Evolutionary conservation across 2,888 invertebrate genomes (phyloP).

Genomic region (Heliconius ethilla): DNA sequence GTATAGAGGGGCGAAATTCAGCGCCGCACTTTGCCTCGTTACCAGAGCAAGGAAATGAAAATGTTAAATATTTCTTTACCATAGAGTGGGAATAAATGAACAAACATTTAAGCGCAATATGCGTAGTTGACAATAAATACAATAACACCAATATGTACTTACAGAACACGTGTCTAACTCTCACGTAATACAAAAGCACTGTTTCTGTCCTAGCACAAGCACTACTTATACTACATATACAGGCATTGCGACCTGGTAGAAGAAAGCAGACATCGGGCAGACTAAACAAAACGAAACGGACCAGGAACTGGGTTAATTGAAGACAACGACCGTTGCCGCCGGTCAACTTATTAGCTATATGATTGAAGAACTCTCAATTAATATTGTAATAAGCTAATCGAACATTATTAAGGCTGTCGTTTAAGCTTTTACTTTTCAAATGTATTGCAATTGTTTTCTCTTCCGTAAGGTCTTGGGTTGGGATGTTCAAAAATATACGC

Average conservation of each 20-base stretch:
- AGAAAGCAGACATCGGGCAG: slow-evolving; percentile 79
- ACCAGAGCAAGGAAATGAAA: no score
- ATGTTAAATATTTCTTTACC: no score
- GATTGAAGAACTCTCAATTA: slow-evolving; percentile 65
- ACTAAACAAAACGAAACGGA: slow-evolving; percentile 71
- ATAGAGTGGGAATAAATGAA: not conserved
- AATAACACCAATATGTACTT: slow-evolving; percentile 43
- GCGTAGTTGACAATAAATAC: slow-evolving; percentile 28
- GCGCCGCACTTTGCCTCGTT: no score
- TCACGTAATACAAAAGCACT: slow-evolving; percentile 68
- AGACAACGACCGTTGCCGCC: slow-evolving; percentile 70
- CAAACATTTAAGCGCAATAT: slow-evolving; percentile 39
- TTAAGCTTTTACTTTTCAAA: slow-evolving; percentile 24
- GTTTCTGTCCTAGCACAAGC: slow-evolving; percentile 59
- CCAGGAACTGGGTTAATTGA: slow-evolving; percentile 78
- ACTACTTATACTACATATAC: slow-evolving; percentile 60
- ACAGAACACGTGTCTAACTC: slow-evolving; percentile 52
- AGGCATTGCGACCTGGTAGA: slow-evolving; percentile 61
- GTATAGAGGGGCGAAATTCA: no score
- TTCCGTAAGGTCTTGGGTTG: not conserved
- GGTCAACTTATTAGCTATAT: slow-evolving; percentile 60
- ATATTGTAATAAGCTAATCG: slow-evolving; percentile 63
- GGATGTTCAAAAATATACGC: not conserved
- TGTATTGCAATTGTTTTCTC: slow-evolving; percentile 20
- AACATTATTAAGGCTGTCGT: slow-evolving; percentile 39